Evolutionary conservation across 2,113 vertebrate genomes (phyloP).

Genomic region (Aphelocoma coerulescens): DNA sequence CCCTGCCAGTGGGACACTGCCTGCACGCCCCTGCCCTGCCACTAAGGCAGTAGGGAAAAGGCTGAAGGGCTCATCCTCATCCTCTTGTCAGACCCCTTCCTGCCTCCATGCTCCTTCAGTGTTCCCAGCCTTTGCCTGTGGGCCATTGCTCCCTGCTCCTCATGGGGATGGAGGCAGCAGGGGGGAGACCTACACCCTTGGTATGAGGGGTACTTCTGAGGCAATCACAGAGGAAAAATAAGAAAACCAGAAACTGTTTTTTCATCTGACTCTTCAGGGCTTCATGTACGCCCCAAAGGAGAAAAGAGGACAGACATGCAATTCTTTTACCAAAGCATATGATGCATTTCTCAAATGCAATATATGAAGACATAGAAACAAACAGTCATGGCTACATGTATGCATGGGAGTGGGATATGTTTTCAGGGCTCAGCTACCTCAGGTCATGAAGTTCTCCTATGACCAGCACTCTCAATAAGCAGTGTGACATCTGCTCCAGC

Average conservation of each 20-base stretch:
- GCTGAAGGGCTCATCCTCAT: fast-evolving
- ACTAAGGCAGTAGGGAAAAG: neutral
- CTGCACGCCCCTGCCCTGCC: neutral
- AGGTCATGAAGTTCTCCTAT: neutral
- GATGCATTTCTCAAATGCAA: neutral
- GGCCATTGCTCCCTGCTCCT: neutral
- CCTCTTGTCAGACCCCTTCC: fast-evolving
- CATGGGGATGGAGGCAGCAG: fast-evolving
- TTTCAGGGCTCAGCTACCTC: neutral
- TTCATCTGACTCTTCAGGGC: neutral
- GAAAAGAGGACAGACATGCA: neutral
- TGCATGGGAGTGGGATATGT: too few relatives aligned
- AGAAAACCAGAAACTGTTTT: neutral
- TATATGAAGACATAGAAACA: neutral
- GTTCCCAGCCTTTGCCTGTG: neutral
- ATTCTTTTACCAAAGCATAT: neutral
- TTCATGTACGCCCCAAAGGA: neutral
- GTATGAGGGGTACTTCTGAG: neutral
- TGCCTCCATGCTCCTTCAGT: fast-evolving
- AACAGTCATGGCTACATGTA: fast-evolving
- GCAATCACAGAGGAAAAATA: neutral
- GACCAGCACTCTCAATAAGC: neutral
- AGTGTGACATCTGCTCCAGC: neutral
- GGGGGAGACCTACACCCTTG: neutral
- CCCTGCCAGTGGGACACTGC: neutral